Evolutionary conservation across 2,113 vertebrate genomes (phyloP).

Genomic region (Rhinoderma darwinii): DNA sequence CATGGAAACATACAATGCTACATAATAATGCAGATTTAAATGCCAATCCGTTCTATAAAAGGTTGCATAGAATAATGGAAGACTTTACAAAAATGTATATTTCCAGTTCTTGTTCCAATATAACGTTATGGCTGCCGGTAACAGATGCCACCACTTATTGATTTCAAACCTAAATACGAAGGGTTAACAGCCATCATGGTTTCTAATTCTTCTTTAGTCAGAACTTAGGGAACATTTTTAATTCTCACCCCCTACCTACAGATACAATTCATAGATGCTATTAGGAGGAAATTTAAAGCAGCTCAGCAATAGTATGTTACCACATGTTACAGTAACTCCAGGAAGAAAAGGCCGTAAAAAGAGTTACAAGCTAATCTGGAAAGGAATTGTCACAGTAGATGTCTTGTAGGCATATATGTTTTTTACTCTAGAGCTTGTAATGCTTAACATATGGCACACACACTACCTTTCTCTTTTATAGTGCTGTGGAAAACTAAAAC

Average conservation of each 20-base stretch:
- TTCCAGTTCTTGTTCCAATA: neutral
- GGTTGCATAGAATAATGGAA: neutral
- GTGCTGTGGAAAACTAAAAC: constrained; percentile 38
- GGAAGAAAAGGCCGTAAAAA: constrained; percentile 54
- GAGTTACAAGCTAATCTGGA: constrained; percentile 57
- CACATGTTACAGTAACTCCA: constrained; percentile 50
- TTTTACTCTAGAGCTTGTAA: constrained; percentile 38
- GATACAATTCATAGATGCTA: constrained; percentile 27
- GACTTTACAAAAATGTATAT: too few relatives aligned
- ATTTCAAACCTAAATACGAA: neutral
- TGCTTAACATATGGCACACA: constrained; percentile 45
- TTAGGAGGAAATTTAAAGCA: constrained; percentile 45
- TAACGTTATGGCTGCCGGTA: neutral
- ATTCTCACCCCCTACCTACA: constrained; percentile 26
- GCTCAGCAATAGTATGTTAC: constrained; percentile 34
- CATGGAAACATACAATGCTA: neutral
- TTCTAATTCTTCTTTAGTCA: neutral
- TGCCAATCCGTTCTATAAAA: neutral
- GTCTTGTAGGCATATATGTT: constrained; percentile 54
- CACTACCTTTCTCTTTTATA: constrained; percentile 46
- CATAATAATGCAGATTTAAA: neutral
- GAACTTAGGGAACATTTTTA: neutral
- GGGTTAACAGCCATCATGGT: neutral
- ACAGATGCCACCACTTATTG: neutral
- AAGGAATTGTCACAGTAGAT: constrained; percentile 54